Base-by-base conservation (phyloP, 2,888 invertebrate genomes). In the Nysson spinosus region DNA sequence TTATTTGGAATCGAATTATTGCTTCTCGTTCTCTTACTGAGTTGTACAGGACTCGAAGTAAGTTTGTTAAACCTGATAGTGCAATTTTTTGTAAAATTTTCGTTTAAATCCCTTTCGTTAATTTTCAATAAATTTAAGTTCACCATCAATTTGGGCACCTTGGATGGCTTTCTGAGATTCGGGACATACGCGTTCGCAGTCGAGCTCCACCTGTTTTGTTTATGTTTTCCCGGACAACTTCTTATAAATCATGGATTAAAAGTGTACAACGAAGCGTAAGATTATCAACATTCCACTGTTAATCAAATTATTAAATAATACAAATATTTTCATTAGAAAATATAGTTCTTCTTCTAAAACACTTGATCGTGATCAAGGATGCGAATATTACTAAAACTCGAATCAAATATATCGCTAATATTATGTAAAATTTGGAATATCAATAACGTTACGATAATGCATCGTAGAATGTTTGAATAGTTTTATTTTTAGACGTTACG, bases 191-290 rank as follows among this genome's bases (percentile, higher is more conserved):
- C 9, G 5, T 24, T 9, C 24, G 40, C 22, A 2, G 7, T 24
- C 6, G 12, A 12, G 3, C 7, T 40, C 11, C 22, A 24, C 12
- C 12, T 40, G 22, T 40, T 40, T 14, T 40, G 22, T 12, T n/a
- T 40, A 6, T 40, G 24, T 12, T 14, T 40, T 22, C 40, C 40
- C 24, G 40, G 40, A 7, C 40, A 40, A 16, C 11, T 4, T 24
- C 6, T 24, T 7, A 7, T 9, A 9, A 24, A 24, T 24, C 24
- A 24, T 2, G 9, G 24, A 7, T 5, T 7, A 24, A 1, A 2
- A 1, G 1, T 9, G 5, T 24, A 24, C 2, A 2, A 24, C 2
- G 24, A 24, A 1, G 1, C 9, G 24, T 24, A 24, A 24, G 24
- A 24, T 24, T 7, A 24, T 24, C 2, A 2, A 24, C 9, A 9